Conservation (phyloP, 2,797 vertebrate genomes). For the Atherinosoma microstoma region DNA sequence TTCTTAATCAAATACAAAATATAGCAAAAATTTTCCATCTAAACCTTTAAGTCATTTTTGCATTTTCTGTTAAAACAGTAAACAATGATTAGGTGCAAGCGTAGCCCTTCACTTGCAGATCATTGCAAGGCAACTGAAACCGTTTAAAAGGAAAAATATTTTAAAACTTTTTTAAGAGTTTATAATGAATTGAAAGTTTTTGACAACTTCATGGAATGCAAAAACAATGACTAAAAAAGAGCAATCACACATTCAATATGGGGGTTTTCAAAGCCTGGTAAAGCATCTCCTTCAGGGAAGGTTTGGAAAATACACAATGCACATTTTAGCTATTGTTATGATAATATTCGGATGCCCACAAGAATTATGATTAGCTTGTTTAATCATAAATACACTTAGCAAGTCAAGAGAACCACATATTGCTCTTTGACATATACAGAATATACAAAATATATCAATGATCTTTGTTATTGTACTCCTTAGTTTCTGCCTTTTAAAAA, state of each 20-base stretch:
- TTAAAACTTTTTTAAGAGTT: background rate
- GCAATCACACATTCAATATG: background rate
- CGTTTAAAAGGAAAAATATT: background rate
- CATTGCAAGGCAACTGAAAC: background rate
- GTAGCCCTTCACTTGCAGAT: background rate
- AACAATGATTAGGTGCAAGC: background rate
- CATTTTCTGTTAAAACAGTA: background rate
- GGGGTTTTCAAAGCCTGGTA: background rate
- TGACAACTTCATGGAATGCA: background rate
- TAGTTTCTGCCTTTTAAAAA: too few species aligned
- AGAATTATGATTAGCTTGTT: background rate
- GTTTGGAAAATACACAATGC: background rate
- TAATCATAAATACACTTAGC: background rate
- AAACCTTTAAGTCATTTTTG: background rate
- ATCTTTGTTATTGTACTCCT: too few species aligned
- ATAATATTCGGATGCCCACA: background rate
- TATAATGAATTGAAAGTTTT: background rate
- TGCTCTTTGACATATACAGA: too few species aligned
- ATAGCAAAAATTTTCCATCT: too few species aligned
- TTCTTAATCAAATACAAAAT: background rate
- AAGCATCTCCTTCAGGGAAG: background rate
- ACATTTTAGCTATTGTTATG: background rate
- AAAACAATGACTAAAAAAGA: too few species aligned
- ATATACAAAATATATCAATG: too few species aligned
- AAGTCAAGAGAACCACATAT: background rate